These are phyloP conservation scores for Synaphobranchus kaupii DNA, from an alignment of 2,797 vertebrate genomes.

Conservation along the genomic window DNA sequence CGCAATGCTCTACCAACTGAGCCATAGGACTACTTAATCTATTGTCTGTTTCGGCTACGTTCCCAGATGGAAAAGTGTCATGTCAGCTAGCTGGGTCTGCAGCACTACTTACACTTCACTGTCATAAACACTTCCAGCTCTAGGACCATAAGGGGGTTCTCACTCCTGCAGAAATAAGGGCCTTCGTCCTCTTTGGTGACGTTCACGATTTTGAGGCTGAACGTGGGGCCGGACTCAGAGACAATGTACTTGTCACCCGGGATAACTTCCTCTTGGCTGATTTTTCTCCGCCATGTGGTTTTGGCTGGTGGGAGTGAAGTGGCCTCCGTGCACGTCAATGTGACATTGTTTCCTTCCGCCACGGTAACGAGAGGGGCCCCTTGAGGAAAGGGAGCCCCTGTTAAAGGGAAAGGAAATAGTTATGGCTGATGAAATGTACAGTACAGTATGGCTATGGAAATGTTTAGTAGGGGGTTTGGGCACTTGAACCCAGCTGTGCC, in stretches of 20 bases:
- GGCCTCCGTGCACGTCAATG: slow-evolving; percentile 74
- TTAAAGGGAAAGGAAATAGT: neutral
- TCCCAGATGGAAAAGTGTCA: neutral
- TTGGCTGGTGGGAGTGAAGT: slow-evolving; percentile 59
- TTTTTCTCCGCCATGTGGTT: slow-evolving; percentile 80
- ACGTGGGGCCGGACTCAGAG: slow-evolving; percentile 51
- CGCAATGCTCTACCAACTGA: neutral
- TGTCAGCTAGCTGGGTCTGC: neutral
- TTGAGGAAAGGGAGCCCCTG: slow-evolving; percentile 76
- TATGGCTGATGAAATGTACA: neutral
- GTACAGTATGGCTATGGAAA: neutral
- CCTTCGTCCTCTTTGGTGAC: slow-evolving; percentile 80
- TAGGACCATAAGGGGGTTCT: slow-evolving; percentile 75
- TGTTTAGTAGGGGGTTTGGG: neutral
- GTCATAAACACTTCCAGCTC: slow-evolving; percentile 82
- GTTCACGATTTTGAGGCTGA: slow-evolving; percentile 82
- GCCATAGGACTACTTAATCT: neutral
- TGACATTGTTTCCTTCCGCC: slow-evolving; percentile 70
- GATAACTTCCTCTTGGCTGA: slow-evolving; percentile 58
- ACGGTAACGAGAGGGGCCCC: slow-evolving; percentile 77
- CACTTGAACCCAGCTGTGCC: neutral
- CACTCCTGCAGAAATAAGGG: slow-evolving; percentile 83
- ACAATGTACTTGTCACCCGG: slow-evolving; percentile 72
- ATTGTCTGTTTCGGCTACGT: neutral
- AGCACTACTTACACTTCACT: slow-evolving; percentile 75